Percentiles rank a stretch among this genome's conserved stretches.
phyloP scores from a whole-genome alignment of 1,140 invertebrate species.

The Wasmannia auropunctata region DNA sequence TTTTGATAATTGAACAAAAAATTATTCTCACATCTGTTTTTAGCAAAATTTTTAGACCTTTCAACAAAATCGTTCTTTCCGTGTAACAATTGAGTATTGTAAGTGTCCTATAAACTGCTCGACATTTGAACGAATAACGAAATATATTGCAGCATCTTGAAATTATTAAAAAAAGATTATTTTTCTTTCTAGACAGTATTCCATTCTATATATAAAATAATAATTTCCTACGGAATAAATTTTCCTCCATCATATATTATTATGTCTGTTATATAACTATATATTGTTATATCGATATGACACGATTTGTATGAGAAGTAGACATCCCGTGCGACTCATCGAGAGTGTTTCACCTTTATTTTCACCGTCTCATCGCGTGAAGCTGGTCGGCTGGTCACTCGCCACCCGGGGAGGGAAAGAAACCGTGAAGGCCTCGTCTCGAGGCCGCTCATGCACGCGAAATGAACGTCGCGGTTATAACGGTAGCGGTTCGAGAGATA shows the following conservation, averaged over 20 bases:
- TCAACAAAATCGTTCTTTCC: no score
- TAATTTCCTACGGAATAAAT: not conserved
- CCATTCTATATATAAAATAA: no score
- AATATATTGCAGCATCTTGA: not conserved
- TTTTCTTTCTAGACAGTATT: not conserved
- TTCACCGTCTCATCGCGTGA: slow-evolving; percentile 74
- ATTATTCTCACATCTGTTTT: no score
- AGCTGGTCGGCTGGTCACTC: slow-evolving; percentile 31
- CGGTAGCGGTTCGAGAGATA: slow-evolving; percentile 39
- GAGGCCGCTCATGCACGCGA: slow-evolving; percentile 50
- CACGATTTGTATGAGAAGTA: slow-evolving; percentile 38
- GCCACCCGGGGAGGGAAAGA: slow-evolving; percentile 52
- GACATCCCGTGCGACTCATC: slow-evolving; percentile 56
- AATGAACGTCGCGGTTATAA: slow-evolving; percentile 42
- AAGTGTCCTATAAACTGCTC: not conserved
- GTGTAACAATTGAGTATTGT: no score
- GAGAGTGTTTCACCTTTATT: slow-evolving; percentile 69
- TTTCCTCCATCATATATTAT: not conserved
- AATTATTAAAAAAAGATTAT: not conserved
- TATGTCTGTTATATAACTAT: not conserved
- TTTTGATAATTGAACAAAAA: no score
- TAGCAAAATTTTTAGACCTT: no score
- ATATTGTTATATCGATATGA: not conserved
- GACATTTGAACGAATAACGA: not conserved
- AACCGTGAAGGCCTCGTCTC: slow-evolving; percentile 69